A percentile compares a stretch with the other conserved stretches of the same genome.
These are phyloP conservation scores for Anarhynchus alexandrinus DNA, from an alignment of 2,113 vertebrate genomes.

Conservation along the genomic window DNA sequence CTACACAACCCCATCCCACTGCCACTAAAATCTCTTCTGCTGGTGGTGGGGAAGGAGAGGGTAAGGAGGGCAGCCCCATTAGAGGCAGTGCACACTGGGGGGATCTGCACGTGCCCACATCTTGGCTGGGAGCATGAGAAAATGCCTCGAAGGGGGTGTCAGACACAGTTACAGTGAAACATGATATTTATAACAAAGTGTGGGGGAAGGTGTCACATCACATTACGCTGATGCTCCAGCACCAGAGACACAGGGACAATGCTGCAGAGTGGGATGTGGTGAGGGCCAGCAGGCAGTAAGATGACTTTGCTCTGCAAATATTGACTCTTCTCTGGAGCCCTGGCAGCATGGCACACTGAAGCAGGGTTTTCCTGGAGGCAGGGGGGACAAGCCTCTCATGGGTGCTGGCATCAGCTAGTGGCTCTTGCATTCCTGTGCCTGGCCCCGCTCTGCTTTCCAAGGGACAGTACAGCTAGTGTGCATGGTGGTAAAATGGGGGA, in stretches of 20 bases:
- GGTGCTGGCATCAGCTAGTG: neutral
- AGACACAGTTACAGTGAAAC: slow-evolving; percentile 56
- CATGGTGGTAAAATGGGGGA: neutral
- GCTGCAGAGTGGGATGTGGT: neutral
- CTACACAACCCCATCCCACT: neutral
- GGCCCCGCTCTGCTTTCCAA: neutral
- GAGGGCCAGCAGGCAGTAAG: neutral
- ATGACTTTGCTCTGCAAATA: neutral
- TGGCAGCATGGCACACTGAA: neutral
- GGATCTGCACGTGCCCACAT: neutral
- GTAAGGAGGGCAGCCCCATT: neutral
- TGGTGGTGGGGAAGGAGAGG: neutral
- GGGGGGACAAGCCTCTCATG: neutral
- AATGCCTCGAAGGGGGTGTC: slow-evolving; percentile 67
- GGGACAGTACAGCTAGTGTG: neutral
- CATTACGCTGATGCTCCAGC: slow-evolving; percentile 40
- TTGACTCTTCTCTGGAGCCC: neutral
- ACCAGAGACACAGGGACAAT: neutral
- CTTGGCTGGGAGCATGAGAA: slow-evolving; percentile 38
- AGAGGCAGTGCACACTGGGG: neutral
- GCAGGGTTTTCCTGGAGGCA: neutral
- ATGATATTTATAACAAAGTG: slow-evolving; percentile 61
- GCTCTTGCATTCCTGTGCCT: neutral
- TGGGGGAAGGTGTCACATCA: slow-evolving; percentile 66
- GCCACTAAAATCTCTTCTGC: neutral